Base-by-base conservation (phyloP, 1,140 invertebrate genomes). In the Alviniconcha marisindica region DNA sequence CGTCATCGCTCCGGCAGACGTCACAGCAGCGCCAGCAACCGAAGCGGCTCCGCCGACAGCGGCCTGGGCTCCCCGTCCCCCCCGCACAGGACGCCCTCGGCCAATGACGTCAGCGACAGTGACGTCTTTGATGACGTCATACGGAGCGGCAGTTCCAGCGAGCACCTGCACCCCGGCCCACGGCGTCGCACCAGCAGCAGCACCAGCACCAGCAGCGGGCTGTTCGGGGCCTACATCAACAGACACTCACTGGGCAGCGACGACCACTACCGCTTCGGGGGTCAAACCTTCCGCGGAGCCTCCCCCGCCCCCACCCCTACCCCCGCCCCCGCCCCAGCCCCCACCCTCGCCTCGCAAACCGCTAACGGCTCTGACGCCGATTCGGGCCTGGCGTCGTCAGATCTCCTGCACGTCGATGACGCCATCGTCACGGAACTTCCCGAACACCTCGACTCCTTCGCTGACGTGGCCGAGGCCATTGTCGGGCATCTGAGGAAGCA, bases 401-500 rank as follows among this genome's bases (percentile, higher is more conserved):
- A n/a, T n/a, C 3, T 5, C 15, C 40, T 21, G 24, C 2, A 3
- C 73, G 21, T 76, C 21, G 36, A 42, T n/a, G 12, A 40, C 24
- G 18, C 0, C 38, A 76, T 38, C 24, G 18, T 0, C 38, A 76
- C 56, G 18, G 2, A 15, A 33, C 40, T 80, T 60, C 78, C 78
- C 24, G 78, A 66, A 3, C 78, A 80, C 31, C 78, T 80, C 36
- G 78, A 80, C n/a, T 80, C 56, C 14, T 80, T 80, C 60, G 56
- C n/a, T 31, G 78, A 66, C 54, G 56, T 28, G 15, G 60, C 38
- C 0, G 56, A 60, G 5, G 56, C 42, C 21, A 21, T 60, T 21
- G 60, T 66, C 3, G 56, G 54, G 38, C 14, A 3, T 33, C 21
- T 66, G 33, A 63, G 78, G 40, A 66, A 56, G 56, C 24, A 44